Evolutionary conservation across 30 jellyfish, hydroid and myxozoan species (phyloP), one percentile per base, ranked within the genome.

Genomic region (Aurelia sp.): DNA sequence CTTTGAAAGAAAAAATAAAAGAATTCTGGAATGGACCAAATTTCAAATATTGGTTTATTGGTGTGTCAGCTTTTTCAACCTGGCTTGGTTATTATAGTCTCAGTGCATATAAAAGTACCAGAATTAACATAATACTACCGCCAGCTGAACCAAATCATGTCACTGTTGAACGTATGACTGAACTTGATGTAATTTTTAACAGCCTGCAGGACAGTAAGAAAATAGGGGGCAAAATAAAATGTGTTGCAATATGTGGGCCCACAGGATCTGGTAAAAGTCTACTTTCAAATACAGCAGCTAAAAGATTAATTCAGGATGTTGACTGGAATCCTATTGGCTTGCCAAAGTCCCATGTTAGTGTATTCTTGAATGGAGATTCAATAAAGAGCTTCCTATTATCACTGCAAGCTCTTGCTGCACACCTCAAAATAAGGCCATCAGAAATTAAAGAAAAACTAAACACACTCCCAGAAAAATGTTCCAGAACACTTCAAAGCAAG

Each of bases 31-130:
- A 76, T 30, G 97, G 99, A 9, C 97, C 97, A 11, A 96, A 80
- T 15, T 96, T 96, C 64, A 96, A 96, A 41, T 96, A 96, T 55
- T 96, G 99, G 99, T 86, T 96, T 44, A 85, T 96, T 82, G 99
- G 99, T 6, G 93, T 86, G 33, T 33, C 98, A 40, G 98, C 90
- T 40, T 88, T 96, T 60, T 52, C 88, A 10, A 27, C 96, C 1
- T 90, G 97, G 97, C 31, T 96, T 64, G 73, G 96, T 20, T 96
- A 96, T 58, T 96, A 96, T 64, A 85, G 99, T 72, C 40, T 87
- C 6, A 82, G 90, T 40, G 18, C 99, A 33, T 96, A 96, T 77
- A 86, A 77, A 61, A 79, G 85, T 15, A 78, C 98, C 10, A 69
- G 99, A 50, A 80, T 96, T 17, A 85, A 91, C 66, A 75, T 96